Evolutionary conservation across 2,797 vertebrate species (phyloP).

Genomic region (Remorina albescens): DNA sequence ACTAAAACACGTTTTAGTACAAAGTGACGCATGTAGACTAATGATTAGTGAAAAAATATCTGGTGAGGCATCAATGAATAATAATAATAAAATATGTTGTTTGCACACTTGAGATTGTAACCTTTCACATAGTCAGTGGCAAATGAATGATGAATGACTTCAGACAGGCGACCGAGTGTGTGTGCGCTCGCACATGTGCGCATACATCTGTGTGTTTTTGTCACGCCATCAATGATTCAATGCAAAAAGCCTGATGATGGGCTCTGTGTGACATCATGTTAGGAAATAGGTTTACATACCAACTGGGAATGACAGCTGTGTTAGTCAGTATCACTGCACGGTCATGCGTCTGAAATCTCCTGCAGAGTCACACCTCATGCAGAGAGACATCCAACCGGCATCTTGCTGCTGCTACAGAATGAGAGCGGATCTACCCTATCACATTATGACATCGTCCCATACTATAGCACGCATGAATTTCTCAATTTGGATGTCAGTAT

Average conservation of each 20-base stretch:
- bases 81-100: neutral
- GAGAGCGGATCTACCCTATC: neutral
- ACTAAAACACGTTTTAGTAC: neutral
- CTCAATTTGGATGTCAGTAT: neutral
- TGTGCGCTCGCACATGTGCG: slow-evolving; percentile 2
- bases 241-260: slow-evolving; percentile 56
- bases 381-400: slow-evolving; percentile 40
- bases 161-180: slow-evolving; percentile 46
- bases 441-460: neutral
- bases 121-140: slow-evolving; percentile 4
- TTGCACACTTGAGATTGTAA: neutral
- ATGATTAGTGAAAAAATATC: neutral
- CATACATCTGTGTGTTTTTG: slow-evolving; percentile 11
- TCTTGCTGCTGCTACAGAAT: slow-evolving; percentile 4
- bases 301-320: slow-evolving; percentile 63
- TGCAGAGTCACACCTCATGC: slow-evolving; percentile 51
- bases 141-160: slow-evolving; percentile 36
- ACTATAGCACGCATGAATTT: neutral
- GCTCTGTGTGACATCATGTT: slow-evolving; percentile 51
- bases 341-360: slow-evolving; percentile 59
- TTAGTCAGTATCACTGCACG: slow-evolving; percentile 47
- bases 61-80: slow-evolving; percentile 14
- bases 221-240: slow-evolving; percentile 54
- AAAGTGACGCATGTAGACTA: neutral
- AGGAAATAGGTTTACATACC: slow-evolving; percentile 63